phyloP scores from a whole-genome alignment of 2,797 vertebrate genomes.

The Manis javanica region DNA sequence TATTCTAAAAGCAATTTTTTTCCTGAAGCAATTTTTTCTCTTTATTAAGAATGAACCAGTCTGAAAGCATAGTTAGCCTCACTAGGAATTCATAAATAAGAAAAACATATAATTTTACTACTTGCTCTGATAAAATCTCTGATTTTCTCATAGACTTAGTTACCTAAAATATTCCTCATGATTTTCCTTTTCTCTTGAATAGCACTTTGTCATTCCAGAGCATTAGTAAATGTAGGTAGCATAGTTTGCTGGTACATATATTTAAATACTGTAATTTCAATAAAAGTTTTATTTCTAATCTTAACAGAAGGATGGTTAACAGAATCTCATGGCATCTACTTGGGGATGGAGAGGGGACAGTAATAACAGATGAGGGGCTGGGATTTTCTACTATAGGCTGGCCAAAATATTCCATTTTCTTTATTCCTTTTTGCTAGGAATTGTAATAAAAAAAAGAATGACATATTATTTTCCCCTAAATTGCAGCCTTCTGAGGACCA shows the following conservation, averaged over 20 bases:
- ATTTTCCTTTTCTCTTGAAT: not conserved
- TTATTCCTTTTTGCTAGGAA: not conserved
- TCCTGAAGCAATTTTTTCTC: slow-evolving; percentile 54
- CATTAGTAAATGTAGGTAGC: not conserved
- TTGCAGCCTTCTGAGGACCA: not conserved
- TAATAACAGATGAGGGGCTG: not conserved
- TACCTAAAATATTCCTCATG: slow-evolving; percentile 1
- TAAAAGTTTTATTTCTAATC: slow-evolving; percentile 33
- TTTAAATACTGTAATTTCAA: slow-evolving; percentile 50
- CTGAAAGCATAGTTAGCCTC: slow-evolving; percentile 16
- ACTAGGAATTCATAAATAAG: slow-evolving; percentile 12
- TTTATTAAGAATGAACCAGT: slow-evolving; percentile 30
- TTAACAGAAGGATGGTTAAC: not conserved
- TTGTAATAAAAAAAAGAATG: not conserved
- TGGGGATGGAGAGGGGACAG: not conserved
- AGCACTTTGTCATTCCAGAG: slow-evolving; percentile 9
- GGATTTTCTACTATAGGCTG: not conserved
- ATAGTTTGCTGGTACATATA: not conserved
- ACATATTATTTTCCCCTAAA: not conserved
- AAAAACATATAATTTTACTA: not conserved
- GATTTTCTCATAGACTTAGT: not conserved
- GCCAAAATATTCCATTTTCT: not conserved
- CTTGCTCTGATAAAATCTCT: not conserved
- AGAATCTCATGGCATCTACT: not conserved
- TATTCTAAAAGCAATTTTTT: slow-evolving; percentile 37